Conservation (phyloP, 1,140 invertebrate genomes). For the Spodoptera frugiperda region DNA sequence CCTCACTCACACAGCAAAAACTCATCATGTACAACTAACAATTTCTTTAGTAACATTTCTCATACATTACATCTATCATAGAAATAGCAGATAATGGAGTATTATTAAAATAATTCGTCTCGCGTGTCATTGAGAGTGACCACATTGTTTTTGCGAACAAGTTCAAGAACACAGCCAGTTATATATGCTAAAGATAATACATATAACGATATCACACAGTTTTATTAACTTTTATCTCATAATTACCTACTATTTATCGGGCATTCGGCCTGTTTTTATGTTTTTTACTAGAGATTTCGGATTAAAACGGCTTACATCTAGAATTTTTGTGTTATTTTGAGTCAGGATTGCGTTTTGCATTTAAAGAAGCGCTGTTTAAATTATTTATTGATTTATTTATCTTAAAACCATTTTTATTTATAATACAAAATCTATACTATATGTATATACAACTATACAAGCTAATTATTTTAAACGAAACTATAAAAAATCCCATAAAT, state of each 20-base stretch:
- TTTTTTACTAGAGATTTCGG: neutral
- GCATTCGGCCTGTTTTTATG: conserved; percentile 26
- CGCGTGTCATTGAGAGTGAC: conserved; percentile 34
- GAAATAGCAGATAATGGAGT: conserved; percentile 8
- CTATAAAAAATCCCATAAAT: no score
- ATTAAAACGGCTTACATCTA: conserved; percentile 3
- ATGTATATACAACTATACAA: no score
- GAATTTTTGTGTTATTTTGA: neutral
- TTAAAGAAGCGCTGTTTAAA: neutral
- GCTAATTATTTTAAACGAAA: no score
- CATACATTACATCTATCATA: neutral
- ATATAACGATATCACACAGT: conserved; percentile 20
- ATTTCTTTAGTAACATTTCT: no score
- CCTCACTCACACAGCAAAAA: no score
- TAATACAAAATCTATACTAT: no score
- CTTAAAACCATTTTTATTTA: no score
- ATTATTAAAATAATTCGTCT: conserved; percentile 33
- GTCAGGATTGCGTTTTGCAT: neutral
- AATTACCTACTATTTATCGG: conserved; percentile 34
- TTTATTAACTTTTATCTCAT: conserved; percentile 37
- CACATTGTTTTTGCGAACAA: conserved; percentile 32
- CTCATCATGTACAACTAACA: no score
- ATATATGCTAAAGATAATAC: conserved; percentile 20
- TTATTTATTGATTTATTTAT: no score
- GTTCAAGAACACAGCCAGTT: conserved; percentile 36